Base-by-base conservation (phyloP, 2,797 vertebrate genomes). In the Euphonia xanthogaster region DNA sequence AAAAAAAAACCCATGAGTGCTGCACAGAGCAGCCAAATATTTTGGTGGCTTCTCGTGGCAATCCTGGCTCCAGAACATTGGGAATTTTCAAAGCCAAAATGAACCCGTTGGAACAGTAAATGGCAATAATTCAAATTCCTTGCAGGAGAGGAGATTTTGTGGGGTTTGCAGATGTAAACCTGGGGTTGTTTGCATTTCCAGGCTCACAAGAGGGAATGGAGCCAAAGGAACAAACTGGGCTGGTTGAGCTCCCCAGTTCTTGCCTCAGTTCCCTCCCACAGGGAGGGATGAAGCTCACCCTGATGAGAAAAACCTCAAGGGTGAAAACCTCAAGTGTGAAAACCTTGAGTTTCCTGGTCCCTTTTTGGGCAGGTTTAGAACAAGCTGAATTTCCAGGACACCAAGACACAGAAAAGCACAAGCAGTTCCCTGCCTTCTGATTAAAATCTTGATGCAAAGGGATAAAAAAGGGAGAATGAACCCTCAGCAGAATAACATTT, bases 1-100 rank as follows among this genome's bases (percentile, higher is more conserved):
- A n/a, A n/a, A n/a, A n/a, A n/a, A n/a, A n/a, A n/a, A n/a, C n/a
- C n/a, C n/a, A n/a, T n/a, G n/a, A n/a, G n/a, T n/a, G n/a, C n/a
- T n/a, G n/a, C 20, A 25, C 39, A 14, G n/a, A 48, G 45, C 45
- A 67, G 47, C 47, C 65, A 39, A 18, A 24, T 23, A 7, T 7
- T 50, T 3, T 30, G 27, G 65, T 39, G 47, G 47, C 33, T 67
- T 9, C 65, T 23, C 6, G 0, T 37, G 33, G 47, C 45, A 16
- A 25, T 31, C 12, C 45, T 47, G 62, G 20, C 60, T 73, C 2
- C 4, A 45, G 28, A 81, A 21, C 10, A 1, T 0, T 1, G n/a
- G 39, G 44, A 20, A 8, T 9, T 58, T 73, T 35, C 33, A 2
- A 76, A 42, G 53, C 15, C 2, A 27, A 50, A 77, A 39, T 28